Evolutionary conservation across 2,888 invertebrate genomes (phyloP).

Genomic region (Aleiodes testaceus): DNA sequence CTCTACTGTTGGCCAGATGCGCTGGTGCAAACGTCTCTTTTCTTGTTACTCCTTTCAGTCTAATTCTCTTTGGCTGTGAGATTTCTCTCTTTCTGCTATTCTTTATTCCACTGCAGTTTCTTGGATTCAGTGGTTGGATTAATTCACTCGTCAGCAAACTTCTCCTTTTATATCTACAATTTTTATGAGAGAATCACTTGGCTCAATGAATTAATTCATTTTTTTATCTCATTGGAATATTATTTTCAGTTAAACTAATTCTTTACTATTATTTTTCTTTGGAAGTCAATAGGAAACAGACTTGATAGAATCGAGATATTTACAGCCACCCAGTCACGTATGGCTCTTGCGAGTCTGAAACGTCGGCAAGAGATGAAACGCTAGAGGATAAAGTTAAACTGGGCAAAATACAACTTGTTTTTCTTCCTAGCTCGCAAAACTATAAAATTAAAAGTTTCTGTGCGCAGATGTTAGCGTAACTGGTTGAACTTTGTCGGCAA

Average conservation of each 20-base stretch:
- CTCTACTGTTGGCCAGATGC: conserved; percentile 7
- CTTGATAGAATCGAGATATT: conserved; percentile 18
- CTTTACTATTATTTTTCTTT: conserved; percentile 23
- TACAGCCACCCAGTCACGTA: conserved; percentile 38
- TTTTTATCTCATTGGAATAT: no score
- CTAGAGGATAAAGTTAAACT: conserved; percentile 22
- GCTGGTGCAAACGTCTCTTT: conserved; percentile 17
- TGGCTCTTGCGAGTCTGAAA: conserved; percentile 24
- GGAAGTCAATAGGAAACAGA: conserved; percentile 38
- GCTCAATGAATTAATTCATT: no score
- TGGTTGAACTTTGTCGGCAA: conserved; percentile 32
- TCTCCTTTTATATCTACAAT: conserved; percentile 7
- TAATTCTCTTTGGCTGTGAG: background rate
- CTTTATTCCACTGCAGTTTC: background rate
- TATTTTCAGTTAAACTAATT: background rate
- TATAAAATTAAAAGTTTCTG: conserved; percentile 33
- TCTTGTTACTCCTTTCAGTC: conserved; percentile 17
- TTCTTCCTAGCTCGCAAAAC: conserved; percentile 17
- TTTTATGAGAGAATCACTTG: background rate
- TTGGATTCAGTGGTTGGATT: conserved; percentile 3
- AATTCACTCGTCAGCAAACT: background rate
- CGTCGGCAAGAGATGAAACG: conserved; percentile 20
- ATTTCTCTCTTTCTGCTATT: background rate
- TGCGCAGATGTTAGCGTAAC: conserved; percentile 9
- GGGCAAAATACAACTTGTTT: conserved; percentile 9